Percentiles rank a stretch among this genome's conserved stretches.
Evolutionary conservation across 2,113 vertebrate species (phyloP).

Genomic region (Antechinus flavipes): DNA sequence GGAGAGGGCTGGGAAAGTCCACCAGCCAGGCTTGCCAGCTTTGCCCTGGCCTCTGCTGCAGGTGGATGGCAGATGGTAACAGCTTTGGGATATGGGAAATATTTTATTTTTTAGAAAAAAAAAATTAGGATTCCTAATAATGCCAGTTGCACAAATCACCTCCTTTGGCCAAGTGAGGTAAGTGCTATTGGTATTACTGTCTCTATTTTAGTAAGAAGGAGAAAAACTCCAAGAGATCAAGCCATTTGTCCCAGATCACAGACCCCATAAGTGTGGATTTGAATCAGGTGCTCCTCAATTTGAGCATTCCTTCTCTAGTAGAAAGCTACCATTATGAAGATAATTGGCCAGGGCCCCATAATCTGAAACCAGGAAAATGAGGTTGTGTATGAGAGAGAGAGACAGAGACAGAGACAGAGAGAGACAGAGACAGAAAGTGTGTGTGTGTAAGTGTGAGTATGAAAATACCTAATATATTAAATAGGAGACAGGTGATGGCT

Average conservation of each 20-base stretch:
- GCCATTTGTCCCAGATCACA: background rate
- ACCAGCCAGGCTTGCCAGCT: too few relatives aligned
- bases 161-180: background rate
- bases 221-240: background rate
- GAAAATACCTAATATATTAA: background rate
- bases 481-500: background rate
- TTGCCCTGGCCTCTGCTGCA: background rate
- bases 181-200: background rate
- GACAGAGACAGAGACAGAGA: too few relatives aligned
- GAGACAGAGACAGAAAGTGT: too few relatives aligned
- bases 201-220: background rate
- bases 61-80: background rate
- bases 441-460: too few relatives aligned
- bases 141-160: background rate
- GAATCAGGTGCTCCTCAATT: background rate
- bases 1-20: background rate
- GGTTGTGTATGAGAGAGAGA: background rate
- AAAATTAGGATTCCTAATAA: background rate
- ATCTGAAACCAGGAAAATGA: background rate
- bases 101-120: background rate
- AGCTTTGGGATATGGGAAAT: background rate
- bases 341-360: background rate
- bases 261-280: background rate
- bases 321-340: too few relatives aligned
- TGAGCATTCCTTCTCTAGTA: background rate